Conservation (phyloP, 2,888 invertebrate genomes). For the Harpalus rufipes region DNA sequence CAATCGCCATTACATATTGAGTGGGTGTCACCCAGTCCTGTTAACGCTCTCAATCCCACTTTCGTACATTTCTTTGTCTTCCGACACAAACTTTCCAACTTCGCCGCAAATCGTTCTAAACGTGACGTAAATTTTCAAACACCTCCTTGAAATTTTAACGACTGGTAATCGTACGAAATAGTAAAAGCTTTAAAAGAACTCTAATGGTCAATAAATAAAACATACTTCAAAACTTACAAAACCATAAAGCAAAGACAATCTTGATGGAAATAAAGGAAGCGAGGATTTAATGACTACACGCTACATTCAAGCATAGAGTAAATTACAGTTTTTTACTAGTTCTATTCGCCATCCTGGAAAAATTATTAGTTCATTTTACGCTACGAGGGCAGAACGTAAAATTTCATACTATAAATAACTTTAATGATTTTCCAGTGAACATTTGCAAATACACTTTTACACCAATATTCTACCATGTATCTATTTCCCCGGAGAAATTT, state of each 20-base stretch:
- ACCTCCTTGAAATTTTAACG: conserved; percentile 26
- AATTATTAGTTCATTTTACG: conserved; percentile 62
- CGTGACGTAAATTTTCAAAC: conserved; percentile 54
- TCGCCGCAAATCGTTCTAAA: conserved; percentile 56
- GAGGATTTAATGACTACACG: conserved; percentile 11
- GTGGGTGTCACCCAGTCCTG: conserved; percentile 56
- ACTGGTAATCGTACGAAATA: conserved; percentile 10
- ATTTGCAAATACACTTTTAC: conserved; percentile 59
- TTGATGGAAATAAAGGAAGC: conserved; percentile 18
- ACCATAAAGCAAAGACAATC: conserved; percentile 19
- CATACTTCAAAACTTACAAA: conserved; percentile 17
- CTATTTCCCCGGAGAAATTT: conserved; percentile 20
- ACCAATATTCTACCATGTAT: conserved; percentile 21
- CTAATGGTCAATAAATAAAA: conserved; percentile 26
- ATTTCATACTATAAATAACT: conserved; percentile 59
- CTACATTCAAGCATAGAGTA: conserved; percentile 30
- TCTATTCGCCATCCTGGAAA: conserved; percentile 43
- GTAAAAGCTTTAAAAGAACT: conserved; percentile 7
- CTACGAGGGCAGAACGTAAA: conserved; percentile 37
- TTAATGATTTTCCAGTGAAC: conserved; percentile 58
- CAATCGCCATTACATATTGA: conserved; percentile 66
- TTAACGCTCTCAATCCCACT: conserved; percentile 30
- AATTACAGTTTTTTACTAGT: conserved; percentile 46
- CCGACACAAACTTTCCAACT: conserved; percentile 56
- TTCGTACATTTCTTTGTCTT: conserved; percentile 44